A percentile compares a stretch with the other conserved stretches of the same genome.
phyloP scores from a whole-genome alignment of 2,113 vertebrate species.

The Rhipidura dahli region DNA sequence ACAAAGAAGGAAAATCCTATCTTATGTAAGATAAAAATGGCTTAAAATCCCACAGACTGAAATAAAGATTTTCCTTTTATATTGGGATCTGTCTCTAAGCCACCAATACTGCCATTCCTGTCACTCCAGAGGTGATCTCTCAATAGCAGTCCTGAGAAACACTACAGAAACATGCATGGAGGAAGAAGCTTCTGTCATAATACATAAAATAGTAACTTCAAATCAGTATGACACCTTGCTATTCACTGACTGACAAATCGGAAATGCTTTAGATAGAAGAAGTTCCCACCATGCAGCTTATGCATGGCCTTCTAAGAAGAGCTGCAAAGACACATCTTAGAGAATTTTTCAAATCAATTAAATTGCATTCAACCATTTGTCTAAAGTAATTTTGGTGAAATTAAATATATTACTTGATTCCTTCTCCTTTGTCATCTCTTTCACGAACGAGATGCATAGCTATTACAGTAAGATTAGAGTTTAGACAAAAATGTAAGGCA shows the following conservation, averaged over 20 bases:
- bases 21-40: background rate
- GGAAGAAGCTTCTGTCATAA: background rate
- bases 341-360: background rate
- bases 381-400: background rate
- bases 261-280: background rate
- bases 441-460: background rate
- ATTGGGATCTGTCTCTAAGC: background rate
- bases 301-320: background rate
- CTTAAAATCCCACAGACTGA: background rate
- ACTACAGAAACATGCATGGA: background rate
- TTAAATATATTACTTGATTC: background rate
- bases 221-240: background rate
- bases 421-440: background rate
- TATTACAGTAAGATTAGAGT: background rate
- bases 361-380: background rate
- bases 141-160: background rate
- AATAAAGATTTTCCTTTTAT: background rate
- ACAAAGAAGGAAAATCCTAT: background rate
- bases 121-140: background rate
- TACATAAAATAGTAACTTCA: background rate
- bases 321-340: background rate
- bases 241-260: background rate
- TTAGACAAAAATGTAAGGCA: background rate
- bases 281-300: background rate
- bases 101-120: background rate